Base-by-base conservation (phyloP, 2,888 invertebrate species). In the Harpagoxenus sublaevis region DNA sequence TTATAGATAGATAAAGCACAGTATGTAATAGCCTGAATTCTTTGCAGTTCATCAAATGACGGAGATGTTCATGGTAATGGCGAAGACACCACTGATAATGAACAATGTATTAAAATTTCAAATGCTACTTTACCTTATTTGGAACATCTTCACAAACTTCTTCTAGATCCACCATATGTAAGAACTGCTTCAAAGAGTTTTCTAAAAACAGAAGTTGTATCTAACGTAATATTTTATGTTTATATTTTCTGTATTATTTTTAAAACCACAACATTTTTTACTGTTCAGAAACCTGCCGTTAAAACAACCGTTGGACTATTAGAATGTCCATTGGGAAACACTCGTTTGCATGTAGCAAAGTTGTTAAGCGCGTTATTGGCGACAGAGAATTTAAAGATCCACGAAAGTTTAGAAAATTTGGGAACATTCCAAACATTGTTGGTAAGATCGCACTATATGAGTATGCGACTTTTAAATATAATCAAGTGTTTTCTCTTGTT, bases 301-400 rank as follows among this genome's bases (percentile, higher is more conserved):
- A 96, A 96, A 92, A 97, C 97, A 90, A 97, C 97, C 88, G 97
- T 96, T 89, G 97, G 98, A 85, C 94, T 96, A 88, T 95, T 98
- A 92, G 96, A 97, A 90, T 97, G 97, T 87, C 98, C 98, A 45
- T 96, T 98, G 92, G 98, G 98, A 84, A 97, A 97, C 94, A 97
- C 97, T 66, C 96, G 98, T 88, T 96, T 98, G 87, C 97, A 98
- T 95, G 97, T 98, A 90, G 97, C 97, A 86, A 97, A 97, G 94
- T 96, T 99, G 90, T 96, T 98, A 93, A 97, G 97, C 89, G 97
- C 97, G 83, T 96, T 98, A 92, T 96, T 98, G 89, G 96, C 96
- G 88, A 97, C 97, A 77, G 97, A 97, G 94, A 97, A 97, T 94
- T 95, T 96, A 90, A 96, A 97, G 92, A 96, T 99, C 92, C 96